Conservation (phyloP, 1,140 invertebrate genomes). For the Linepithema humile region DNA sequence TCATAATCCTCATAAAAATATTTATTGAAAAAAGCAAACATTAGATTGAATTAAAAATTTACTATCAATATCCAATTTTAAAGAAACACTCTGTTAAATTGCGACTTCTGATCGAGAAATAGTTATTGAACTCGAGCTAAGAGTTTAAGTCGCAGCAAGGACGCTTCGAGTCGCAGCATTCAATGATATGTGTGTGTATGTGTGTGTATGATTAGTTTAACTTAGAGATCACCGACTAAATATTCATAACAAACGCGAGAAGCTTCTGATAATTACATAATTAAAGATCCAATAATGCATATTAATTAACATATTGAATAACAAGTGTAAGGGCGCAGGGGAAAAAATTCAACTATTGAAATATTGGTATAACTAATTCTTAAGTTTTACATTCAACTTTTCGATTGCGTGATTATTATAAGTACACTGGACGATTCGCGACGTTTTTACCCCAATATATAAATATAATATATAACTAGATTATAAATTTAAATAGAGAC, state of each 20-base stretch:
- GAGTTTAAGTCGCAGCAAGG: slow-evolving; percentile 3
- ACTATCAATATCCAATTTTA: not conserved
- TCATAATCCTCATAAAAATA: not conserved
- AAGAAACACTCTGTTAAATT: not conserved
- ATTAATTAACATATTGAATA: no score
- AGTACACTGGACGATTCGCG: slow-evolving; percentile 26
- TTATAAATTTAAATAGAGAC: no score
- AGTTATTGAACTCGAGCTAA: slow-evolving; percentile 45
- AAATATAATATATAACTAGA: no score
- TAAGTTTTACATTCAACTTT: not conserved
- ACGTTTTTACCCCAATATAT: slow-evolving; percentile 19
- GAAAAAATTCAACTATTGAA: not conserved
- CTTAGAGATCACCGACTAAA: not conserved
- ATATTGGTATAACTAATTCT: not conserved
- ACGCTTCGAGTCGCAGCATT: not conserved
- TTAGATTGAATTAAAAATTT: not conserved
- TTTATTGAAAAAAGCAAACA: not conserved
- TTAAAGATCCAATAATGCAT: not conserved
- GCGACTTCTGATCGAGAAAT: no score
- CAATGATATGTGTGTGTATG: no score
- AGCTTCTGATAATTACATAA: not conserved
- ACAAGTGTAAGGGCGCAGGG: no score
- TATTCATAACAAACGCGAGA: not conserved
- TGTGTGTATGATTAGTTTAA: slow-evolving; percentile 2
- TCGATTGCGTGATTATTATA: not conserved